Percentiles rank a stretch among this genome's conserved stretches.
Evolutionary conservation across 2,888 invertebrate genomes (phyloP).

Genomic region (Coelopa pilipes): DNA sequence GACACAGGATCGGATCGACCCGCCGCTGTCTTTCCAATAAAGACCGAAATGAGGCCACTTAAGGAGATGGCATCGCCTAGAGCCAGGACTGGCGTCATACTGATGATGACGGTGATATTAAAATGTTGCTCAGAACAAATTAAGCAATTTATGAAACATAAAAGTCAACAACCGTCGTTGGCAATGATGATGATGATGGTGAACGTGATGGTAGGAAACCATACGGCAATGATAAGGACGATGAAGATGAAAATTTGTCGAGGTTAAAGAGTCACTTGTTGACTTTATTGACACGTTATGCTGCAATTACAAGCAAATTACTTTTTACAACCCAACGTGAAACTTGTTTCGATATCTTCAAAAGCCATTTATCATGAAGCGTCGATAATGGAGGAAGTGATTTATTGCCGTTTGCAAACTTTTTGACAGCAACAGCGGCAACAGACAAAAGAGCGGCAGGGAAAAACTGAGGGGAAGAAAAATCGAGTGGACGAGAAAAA

Average conservation of each 20-base stretch:
- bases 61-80: background rate
- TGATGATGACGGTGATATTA: too few relatives aligned
- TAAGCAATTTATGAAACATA: too few relatives aligned
- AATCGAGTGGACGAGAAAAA: background rate
- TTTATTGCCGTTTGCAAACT: slow-evolving; percentile 19
- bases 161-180: too few relatives aligned
- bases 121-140: too few relatives aligned
- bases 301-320: slow-evolving; percentile 17
- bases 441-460: background rate
- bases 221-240: too few relatives aligned
- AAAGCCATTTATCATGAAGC: slow-evolving; percentile 21
- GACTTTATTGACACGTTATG: background rate
- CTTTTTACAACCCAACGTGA: background rate
- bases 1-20: too few relatives aligned
- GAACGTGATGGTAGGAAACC: too few relatives aligned
- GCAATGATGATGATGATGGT: too few relatives aligned
- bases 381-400: slow-evolving; percentile 11
- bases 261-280: too few relatives aligned
- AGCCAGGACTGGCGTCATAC: too few relatives aligned
- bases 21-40: background rate
- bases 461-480: background rate
- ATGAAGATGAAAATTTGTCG: too few relatives aligned
- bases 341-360: background rate
- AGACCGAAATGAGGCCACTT: slow-evolving; percentile 10
- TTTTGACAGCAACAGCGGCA: slow-evolving; percentile 11